phyloP scores from a whole-genome alignment of 2,888 invertebrate species.

The Slavum lentiscoides region DNA sequence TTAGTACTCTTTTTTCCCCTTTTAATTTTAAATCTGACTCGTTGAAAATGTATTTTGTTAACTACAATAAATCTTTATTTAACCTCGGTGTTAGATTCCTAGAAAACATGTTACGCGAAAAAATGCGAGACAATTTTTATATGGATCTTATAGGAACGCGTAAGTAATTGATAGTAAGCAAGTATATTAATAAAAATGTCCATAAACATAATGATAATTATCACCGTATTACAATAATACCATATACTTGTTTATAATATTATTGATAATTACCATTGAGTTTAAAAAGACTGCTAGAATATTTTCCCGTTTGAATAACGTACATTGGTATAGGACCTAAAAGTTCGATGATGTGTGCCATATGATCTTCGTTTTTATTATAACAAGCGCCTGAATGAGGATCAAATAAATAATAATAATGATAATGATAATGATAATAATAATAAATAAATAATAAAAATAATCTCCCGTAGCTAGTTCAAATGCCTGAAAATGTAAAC shows the following conservation, averaged over 20 bases:
- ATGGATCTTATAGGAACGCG: too few species aligned
- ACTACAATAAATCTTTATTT: too few species aligned
- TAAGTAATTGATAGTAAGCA: too few species aligned
- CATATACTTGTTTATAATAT: not conserved
- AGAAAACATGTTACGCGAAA: too few species aligned
- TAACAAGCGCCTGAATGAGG: slow-evolving; percentile 76
- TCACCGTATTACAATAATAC: not conserved
- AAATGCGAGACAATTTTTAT: too few species aligned
- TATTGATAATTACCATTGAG: slow-evolving; percentile 65
- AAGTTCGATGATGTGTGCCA: slow-evolving; percentile 82
- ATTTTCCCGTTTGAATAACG: slow-evolving; percentile 74
- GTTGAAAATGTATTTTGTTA: too few species aligned
- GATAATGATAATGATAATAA: too few species aligned
- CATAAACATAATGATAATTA: not conserved
- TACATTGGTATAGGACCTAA: slow-evolving; percentile 76
- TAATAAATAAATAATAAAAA: too few species aligned
- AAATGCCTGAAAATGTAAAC: slow-evolving; percentile 65
- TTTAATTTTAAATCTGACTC: too few species aligned
- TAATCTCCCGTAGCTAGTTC: slow-evolving; percentile 87
- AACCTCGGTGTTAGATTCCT: too few species aligned
- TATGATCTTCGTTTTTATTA: slow-evolving; percentile 79
- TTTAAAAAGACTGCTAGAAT: slow-evolving; percentile 74
- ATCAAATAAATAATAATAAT: slow-evolving; percentile 81
- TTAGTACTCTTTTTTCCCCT: too few species aligned
- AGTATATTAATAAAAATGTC: too few species aligned